Evolutionary conservation across 53 echinoderm and acorn worm genomes (phyloP).

Genomic region (Apostichopus leukothele): DNA sequence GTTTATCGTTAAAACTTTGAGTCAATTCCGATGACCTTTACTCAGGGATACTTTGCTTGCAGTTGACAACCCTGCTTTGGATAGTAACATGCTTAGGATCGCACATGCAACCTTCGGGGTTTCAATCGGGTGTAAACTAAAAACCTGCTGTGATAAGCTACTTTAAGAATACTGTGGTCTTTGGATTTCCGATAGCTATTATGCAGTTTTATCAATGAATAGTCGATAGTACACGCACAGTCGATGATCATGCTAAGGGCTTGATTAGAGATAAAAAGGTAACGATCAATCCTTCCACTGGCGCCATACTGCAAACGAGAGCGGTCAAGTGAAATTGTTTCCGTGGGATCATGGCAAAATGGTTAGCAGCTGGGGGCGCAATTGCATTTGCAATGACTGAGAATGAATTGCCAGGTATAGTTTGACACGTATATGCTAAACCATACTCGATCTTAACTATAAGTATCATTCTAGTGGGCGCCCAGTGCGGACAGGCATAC

Average conservation of each 20-base stretch:
- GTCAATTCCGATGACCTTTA: no score
- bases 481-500: no score
- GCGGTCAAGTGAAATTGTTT: background rate
- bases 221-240: background rate
- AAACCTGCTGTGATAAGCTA: constrained; percentile 14
- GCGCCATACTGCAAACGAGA: background rate
- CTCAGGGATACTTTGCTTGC: no score
- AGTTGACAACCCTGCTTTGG: no score
- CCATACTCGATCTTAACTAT: no score
- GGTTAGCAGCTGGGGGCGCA: background rate
- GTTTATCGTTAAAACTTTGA: no score
- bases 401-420: no score
- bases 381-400: background rate
- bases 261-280: background rate
- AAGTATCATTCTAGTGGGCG: no score
- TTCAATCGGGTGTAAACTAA: background rate
- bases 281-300: background rate
- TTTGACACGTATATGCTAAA: no score
- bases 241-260: background rate
- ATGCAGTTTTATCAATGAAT: constrained; percentile 11
- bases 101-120: background rate
- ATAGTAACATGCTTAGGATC: no score
- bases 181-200: background rate
- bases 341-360: no score
- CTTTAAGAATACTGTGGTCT: background rate